Conservation (phyloP, 2,888 invertebrate species). For the Cybosia mesomella region DNA sequence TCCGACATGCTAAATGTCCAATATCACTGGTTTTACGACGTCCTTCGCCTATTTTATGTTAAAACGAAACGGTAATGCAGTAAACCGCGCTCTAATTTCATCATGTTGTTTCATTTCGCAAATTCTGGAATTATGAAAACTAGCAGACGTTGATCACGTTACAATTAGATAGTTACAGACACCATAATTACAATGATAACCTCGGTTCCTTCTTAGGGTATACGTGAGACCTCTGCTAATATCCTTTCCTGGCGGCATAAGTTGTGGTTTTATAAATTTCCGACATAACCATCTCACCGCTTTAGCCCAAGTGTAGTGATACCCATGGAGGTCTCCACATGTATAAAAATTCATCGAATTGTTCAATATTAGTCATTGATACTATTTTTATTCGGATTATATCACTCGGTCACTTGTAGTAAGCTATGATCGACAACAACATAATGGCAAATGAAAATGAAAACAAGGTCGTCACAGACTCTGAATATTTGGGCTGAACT, state of each 20-base stretch:
- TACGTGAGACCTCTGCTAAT: too few species aligned
- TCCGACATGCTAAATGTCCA: conserved; percentile 25
- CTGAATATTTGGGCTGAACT: conserved; percentile 74
- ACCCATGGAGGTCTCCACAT: too few species aligned
- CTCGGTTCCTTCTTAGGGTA: background rate
- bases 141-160: conserved; percentile 47
- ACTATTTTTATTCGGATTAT: conserved; percentile 51
- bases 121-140: conserved; percentile 54
- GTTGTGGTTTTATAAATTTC: too few species aligned
- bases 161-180: conserved; percentile 51
- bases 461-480: conserved; percentile 82
- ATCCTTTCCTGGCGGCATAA: too few species aligned
- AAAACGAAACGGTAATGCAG: conserved; percentile 48
- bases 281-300: too few species aligned
- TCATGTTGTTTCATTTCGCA: conserved; percentile 49
- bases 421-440: conserved; percentile 52
- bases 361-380: background rate
- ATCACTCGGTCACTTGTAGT: conserved; percentile 68
- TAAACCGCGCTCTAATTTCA: conserved; percentile 55
- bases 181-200: background rate
- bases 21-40: conserved; percentile 52
- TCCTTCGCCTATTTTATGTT: conserved; percentile 50
- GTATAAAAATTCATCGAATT: background rate
- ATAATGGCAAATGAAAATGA: conserved; percentile 75
- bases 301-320: too few species aligned